These are phyloP conservation scores for Lymantria dispar DNA, from an alignment of 2,888 invertebrate genomes.

Conservation along the genomic window DNA sequence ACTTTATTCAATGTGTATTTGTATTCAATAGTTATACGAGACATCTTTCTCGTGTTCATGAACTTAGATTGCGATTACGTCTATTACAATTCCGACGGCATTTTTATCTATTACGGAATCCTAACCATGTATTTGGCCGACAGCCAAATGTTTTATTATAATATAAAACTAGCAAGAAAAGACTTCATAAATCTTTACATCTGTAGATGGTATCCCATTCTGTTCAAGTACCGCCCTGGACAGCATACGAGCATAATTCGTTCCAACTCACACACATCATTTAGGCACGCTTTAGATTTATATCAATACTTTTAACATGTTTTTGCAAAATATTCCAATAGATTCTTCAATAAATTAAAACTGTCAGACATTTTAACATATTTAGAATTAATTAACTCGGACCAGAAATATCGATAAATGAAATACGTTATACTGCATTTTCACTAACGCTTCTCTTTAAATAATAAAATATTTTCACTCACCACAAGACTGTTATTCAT, in stretches of 20 bases:
- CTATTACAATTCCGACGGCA: conserved; percentile 4
- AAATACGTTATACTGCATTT: no score
- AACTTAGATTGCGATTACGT: conserved; percentile 7
- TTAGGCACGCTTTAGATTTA: no score
- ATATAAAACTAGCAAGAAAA: conserved; percentile 4
- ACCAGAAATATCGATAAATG: no score
- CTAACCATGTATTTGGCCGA: conserved; percentile 10
- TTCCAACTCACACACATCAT: conserved; percentile 15
- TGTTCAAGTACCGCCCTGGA: conserved; percentile 20
- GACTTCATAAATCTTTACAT: conserved; percentile 24
- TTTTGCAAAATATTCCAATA: no score
- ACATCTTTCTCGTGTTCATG: conserved; percentile 3
- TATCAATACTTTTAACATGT: no score
- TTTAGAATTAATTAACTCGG: no score
- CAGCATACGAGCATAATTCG: conserved; percentile 17
- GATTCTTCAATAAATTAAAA: no score
- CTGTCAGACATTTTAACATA: no score
- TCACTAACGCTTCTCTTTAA: no score
- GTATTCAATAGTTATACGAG: background rate
- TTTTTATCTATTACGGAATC: conserved; percentile 13
- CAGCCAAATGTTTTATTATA: conserved; percentile 11
- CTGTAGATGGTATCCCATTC: conserved; percentile 27
- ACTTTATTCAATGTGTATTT: background rate
- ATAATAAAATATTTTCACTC: no score
- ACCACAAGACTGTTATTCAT: no score